These are phyloP conservation scores for Drosophila paulistorum DNA, from an alignment of 1,140 invertebrate species.

Conservation along the genomic window DNA sequence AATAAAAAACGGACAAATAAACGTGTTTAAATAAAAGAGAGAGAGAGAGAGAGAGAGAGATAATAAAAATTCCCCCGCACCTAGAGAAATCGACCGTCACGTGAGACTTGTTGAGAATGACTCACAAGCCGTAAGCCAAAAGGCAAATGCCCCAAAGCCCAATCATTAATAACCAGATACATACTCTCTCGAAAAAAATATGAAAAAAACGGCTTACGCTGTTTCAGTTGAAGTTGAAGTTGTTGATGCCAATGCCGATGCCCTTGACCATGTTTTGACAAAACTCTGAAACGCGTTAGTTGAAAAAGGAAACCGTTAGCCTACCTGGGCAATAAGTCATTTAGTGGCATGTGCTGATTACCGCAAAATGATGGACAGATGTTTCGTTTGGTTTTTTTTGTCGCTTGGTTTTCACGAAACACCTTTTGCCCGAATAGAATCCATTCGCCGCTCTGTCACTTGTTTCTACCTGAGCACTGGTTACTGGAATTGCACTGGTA, in stretches of 20 bases:
- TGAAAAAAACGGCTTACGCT: constrained; percentile 18
- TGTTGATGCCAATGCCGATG: constrained; percentile 26
- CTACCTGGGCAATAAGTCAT: constrained; percentile 63
- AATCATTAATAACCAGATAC: constrained; percentile 28
- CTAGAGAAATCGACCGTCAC: constrained; percentile 46
- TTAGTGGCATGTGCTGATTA: constrained; percentile 47
- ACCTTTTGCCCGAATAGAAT: constrained; percentile 10
- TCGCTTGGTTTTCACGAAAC: constrained; percentile 5
- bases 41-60: too few relatives aligned
- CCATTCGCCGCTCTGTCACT: not conserved
- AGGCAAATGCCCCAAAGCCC: constrained; percentile 13
- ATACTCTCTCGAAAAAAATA: constrained; percentile 7
- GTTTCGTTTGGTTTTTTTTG: constrained; percentile 32
- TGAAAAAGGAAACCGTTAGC: constrained; percentile 22
- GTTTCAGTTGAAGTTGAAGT: not conserved
- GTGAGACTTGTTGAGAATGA: constrained; percentile 43
- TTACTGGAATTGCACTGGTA: constrained; percentile 3
- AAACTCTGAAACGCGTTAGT: constrained; percentile 31
- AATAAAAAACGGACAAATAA: constrained; percentile 26
- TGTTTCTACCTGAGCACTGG: constrained; percentile 33
- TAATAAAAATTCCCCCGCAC: constrained; percentile 17
- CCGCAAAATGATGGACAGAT: constrained; percentile 53
- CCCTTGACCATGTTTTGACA: constrained; percentile 76
- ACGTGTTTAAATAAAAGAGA: constrained; percentile 49
- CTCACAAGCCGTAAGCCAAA: constrained; percentile 21